Base-by-base conservation (phyloP, 2,888 invertebrate species). In the Agrypnus murinus region DNA sequence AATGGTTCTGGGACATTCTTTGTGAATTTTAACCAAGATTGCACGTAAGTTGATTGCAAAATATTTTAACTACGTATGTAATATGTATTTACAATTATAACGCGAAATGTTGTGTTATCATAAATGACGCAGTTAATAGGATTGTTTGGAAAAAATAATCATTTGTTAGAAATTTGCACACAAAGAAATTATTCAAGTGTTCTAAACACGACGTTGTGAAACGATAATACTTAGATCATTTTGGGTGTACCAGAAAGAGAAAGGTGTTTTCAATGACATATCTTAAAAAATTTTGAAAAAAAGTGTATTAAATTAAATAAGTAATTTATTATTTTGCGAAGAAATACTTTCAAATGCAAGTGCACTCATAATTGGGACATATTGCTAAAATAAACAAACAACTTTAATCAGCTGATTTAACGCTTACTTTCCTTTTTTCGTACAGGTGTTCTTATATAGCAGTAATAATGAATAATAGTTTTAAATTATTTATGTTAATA, bases 1-100 rank as follows among this genome's bases (percentile, higher is more conserved):
- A 90, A 92, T 88, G 92, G 81, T 77, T 76, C 91, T 87, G 94
- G 93, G 87, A 93, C 93, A 86, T 93, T 95, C 87, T 97, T 95
- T 87, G 96, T 97, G 81, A 97, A 96, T 88, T 98, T 98, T 86
- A 98, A 98, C 87, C 98, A 98, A 87, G 98, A 98, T 87, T 94
- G 93, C 91, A 95, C 97, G 98, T 98, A 93, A 95, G 96, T 92
- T 19, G 55, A 57, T 62, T 36, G 36, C 36, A 48, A 62, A 62
- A 62, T 45, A 60, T 0, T 36, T 62, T 1, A 31, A n/a, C 9
- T 55, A 36, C 55, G 55, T 55, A 34, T 36, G 36, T 34, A 12
- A 31, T 31, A n/a, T n/a, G 15, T 55, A 19, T 17, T 32, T 36
- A 17, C 9, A 12, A 36, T 25, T 32, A 46, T 19, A 31, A 25